Conservation (phyloP, 2,888 invertebrate species). For the Tinea pellionella region DNA sequence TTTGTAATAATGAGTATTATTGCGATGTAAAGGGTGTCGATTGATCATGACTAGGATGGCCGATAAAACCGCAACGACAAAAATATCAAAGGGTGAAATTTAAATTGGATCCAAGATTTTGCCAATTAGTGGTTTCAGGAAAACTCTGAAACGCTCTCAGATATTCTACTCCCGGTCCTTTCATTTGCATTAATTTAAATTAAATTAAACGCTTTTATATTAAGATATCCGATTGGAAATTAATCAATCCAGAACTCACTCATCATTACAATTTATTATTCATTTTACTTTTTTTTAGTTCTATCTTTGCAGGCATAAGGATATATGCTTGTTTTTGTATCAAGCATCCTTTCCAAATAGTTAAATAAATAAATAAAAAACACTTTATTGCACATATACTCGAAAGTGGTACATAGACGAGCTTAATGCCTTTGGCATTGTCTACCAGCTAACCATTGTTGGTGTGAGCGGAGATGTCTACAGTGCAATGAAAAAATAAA, state of each 20-base stretch:
- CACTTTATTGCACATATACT: too few species aligned
- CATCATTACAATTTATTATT: too few species aligned
- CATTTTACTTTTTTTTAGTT: too few species aligned
- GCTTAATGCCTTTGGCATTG: too few species aligned
- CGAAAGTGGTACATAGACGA: too few species aligned
- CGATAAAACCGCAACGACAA: neutral
- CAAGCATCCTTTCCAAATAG: too few species aligned
- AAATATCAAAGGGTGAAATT: conserved; percentile 12
- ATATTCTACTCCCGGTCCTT: neutral
- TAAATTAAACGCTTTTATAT: conserved; percentile 1
- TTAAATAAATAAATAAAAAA: too few species aligned
- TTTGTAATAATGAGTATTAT: neutral
- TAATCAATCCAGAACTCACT: neutral
- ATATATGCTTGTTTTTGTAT: too few species aligned
- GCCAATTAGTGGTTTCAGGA: conserved; percentile 11
- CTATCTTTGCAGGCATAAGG: too few species aligned
- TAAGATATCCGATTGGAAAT: neutral
- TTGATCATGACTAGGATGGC: neutral
- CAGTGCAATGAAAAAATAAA: too few species aligned
- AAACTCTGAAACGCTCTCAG: neutral
- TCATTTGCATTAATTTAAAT: conserved; percentile 7
- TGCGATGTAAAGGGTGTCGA: neutral
- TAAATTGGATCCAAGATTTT: conserved; percentile 9
- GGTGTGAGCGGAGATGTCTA: too few species aligned
- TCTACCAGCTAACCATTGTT: too few species aligned